These are phyloP conservation scores for Alitta virens DNA, from an alignment of 2,888 invertebrate genomes.

Conservation along the genomic window DNA sequence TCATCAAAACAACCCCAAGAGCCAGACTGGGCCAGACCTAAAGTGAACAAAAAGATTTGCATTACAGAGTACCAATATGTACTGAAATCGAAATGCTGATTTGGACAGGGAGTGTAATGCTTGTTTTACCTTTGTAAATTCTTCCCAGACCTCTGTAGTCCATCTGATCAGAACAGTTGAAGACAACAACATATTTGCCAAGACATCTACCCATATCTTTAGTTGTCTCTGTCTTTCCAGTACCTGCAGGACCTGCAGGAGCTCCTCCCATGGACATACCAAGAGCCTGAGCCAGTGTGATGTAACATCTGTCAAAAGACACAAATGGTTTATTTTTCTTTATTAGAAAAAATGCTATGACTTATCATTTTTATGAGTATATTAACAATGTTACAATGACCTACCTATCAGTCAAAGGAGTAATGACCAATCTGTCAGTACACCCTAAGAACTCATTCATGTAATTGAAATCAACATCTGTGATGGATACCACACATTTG, in stretches of 20 bases:
- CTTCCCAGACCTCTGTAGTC: slow-evolving; percentile 93
- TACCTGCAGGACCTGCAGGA: slow-evolving; percentile 96
- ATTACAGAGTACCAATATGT: not conserved
- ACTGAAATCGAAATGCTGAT: no score
- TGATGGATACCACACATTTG: slow-evolving; percentile 87
- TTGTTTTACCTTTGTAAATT: slow-evolving; percentile 87
- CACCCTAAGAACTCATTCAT: slow-evolving; percentile 97
- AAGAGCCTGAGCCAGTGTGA: slow-evolving; percentile 91
- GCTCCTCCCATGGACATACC: slow-evolving; percentile 92
- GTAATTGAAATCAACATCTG: slow-evolving; percentile 90
- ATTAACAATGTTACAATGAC: no score
- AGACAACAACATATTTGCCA: slow-evolving; percentile 90
- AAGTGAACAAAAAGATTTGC: not conserved
- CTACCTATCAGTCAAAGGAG: slow-evolving; percentile 91
- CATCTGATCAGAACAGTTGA: slow-evolving; percentile 99
- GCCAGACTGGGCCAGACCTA: slow-evolving; percentile 87
- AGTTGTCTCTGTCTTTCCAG: slow-evolving; percentile 95
- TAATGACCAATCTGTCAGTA: slow-evolving; percentile 92
- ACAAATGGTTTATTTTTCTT: not conserved
- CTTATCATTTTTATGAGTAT: no score
- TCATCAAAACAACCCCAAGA: slow-evolving; percentile 99
- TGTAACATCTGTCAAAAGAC: slow-evolving; percentile 77
- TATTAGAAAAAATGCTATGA: no score
- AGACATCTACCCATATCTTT: slow-evolving; percentile 98
- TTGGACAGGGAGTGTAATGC: no score